Evolutionary conservation across 2,888 invertebrate genomes (phyloP).

Genomic region (Mesorhabditis belari): DNA sequence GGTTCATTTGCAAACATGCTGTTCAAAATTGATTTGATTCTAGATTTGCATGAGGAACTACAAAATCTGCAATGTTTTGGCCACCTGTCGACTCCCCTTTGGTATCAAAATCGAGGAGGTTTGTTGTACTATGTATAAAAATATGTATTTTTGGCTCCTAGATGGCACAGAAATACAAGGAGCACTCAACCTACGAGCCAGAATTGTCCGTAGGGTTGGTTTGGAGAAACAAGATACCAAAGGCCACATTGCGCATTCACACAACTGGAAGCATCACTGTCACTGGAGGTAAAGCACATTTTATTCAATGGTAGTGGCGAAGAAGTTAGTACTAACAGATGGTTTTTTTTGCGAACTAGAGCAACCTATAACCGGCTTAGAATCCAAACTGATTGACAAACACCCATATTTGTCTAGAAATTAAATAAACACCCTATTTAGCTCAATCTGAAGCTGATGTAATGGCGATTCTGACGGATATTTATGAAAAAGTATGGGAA

Average conservation of each 20-base stretch:
- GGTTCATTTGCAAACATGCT: constrained; percentile 10
- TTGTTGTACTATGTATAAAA: not conserved
- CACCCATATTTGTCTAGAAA: no score
- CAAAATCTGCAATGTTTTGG: constrained; percentile 91
- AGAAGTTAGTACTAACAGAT: no score
- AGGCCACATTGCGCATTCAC: constrained; percentile 49
- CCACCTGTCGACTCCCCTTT: constrained; percentile 94
- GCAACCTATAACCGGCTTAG: no score
- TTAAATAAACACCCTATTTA: no score
- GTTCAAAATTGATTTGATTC: not conserved
- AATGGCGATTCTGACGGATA: not conserved
- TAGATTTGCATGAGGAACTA: constrained; percentile 55
- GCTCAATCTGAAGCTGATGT: not conserved
- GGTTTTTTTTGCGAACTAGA: no score
- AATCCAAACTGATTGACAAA: no score
- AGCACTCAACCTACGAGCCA: constrained; percentile 51
- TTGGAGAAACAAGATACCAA: constrained; percentile 44
- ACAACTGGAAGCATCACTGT: constrained; percentile 51
- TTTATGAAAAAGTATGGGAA: not conserved
- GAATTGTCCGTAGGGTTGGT: constrained; percentile 48
- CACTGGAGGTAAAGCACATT: constrained; percentile 42
- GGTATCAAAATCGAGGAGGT: constrained; percentile 87
- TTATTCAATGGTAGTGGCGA: no score
- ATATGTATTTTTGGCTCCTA: constrained; percentile 3
- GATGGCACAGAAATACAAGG: constrained; percentile 38